Evolutionary conservation across 2,113 vertebrate species (phyloP).

Genomic region (Oreotrochilus melanogaster): DNA sequence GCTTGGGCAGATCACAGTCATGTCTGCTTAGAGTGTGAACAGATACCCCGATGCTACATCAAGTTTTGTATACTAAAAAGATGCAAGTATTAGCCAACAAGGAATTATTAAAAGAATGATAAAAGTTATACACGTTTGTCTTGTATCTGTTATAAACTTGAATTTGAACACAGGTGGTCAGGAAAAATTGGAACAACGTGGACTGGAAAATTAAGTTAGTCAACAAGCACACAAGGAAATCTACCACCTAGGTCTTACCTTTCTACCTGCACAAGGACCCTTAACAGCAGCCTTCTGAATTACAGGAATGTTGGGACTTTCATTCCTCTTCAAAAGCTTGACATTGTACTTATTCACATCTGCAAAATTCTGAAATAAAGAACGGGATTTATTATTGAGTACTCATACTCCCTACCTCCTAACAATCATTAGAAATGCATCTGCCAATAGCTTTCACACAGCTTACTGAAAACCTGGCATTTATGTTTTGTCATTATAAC

Average conservation of each 20-base stretch:
- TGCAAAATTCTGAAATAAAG: conserved; percentile 73
- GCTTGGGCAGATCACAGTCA: neutral
- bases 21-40: neutral
- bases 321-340: conserved; percentile 81
- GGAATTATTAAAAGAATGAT: neutral
- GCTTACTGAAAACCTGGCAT: neutral
- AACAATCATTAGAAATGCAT: neutral
- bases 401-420: neutral
- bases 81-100: neutral
- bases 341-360: conserved; percentile 70
- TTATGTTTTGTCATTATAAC: neutral
- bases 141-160: neutral
- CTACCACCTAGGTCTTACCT: conserved; percentile 59
- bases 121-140: neutral
- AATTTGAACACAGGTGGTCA: neutral
- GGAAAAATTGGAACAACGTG: neutral
- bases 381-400: neutral
- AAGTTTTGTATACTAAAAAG: neutral
- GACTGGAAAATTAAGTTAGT: neutral
- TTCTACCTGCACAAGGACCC: conserved; percentile 45
- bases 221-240: neutral
- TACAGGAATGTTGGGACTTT: conserved; percentile 60
- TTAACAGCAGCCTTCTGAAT: conserved; percentile 57
- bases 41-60: neutral
- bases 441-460: neutral